Conservation (phyloP, 2,888 invertebrate genomes). For the Nipponacmea schrenckii region DNA sequence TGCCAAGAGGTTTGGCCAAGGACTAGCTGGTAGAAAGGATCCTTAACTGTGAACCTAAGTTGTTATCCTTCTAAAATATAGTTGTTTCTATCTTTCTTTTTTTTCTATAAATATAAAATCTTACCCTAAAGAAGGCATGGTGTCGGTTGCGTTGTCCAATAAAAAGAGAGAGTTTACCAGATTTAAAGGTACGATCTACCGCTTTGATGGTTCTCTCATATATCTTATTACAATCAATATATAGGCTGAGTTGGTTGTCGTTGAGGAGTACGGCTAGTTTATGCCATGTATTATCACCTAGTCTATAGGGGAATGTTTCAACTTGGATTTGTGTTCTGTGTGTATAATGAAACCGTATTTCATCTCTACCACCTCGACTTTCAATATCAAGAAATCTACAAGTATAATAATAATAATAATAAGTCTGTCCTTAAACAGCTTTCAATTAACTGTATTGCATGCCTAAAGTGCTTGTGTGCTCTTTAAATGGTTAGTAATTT, state of each 20-base stretch:
- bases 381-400: slow-evolving; percentile 89
- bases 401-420: slow-evolving; percentile 53
- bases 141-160: slow-evolving; percentile 87
- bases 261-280: slow-evolving; percentile 84
- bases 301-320: slow-evolving; percentile 87
- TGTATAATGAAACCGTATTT: slow-evolving; percentile 69
- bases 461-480: too few species aligned
- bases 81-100: too few species aligned
- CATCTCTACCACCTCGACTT: slow-evolving; percentile 88
- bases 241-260: slow-evolving; percentile 81
- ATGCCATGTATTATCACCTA: slow-evolving; percentile 91
- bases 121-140: slow-evolving; percentile 88
- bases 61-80: too few species aligned
- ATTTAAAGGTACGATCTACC: slow-evolving; percentile 75
- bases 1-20: too few species aligned
- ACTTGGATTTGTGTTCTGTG: slow-evolving; percentile 68
- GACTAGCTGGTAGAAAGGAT: too few species aligned
- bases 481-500: too few species aligned
- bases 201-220: slow-evolving; percentile 80
- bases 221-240: slow-evolving; percentile 87
- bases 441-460: too few species aligned
- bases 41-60: too few species aligned
- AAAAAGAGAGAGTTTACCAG: slow-evolving; percentile 73
- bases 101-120: too few species aligned
- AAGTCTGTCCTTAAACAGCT: too few species aligned